Evolutionary conservation across 2,113 vertebrate species (phyloP).

Genomic region (Grus americana): DNA sequence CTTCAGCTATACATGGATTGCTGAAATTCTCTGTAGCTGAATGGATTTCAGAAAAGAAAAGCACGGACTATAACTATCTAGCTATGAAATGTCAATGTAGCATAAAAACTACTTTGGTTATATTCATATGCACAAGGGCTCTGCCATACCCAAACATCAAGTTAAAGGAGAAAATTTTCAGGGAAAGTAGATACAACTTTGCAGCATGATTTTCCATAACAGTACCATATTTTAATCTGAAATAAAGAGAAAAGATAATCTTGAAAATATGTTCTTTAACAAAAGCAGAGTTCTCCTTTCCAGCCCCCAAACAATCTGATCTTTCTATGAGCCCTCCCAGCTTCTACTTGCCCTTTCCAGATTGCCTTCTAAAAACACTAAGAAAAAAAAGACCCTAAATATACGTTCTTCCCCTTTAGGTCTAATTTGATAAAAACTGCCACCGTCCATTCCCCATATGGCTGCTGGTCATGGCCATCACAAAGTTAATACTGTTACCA

Average conservation of each 20-base stretch:
- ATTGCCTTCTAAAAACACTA: neutral
- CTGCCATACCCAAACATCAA: neutral
- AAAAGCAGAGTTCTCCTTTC: neutral
- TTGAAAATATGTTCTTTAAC: neutral
- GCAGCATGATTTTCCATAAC: neutral
- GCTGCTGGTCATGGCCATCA: conserved; percentile 14
- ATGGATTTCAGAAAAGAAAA: neutral
- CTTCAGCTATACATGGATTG: neutral
- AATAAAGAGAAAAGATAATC: neutral
- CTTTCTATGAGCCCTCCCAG: neutral
- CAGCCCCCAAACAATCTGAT: neutral
- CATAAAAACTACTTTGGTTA: neutral
- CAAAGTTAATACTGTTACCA: conserved; percentile 46
- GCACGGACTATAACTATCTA: neutral
- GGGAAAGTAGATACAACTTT: neutral
- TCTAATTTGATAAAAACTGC: conserved; percentile 24
- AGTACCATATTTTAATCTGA: neutral
- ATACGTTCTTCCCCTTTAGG: neutral
- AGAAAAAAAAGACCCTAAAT: neutral
- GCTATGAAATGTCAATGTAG: neutral
- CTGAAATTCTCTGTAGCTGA: neutral
- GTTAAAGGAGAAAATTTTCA: neutral
- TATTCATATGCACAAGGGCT: neutral
- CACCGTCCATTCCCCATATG: conserved; percentile 5
- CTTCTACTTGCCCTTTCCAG: neutral